phyloP scores from a whole-genome alignment of 2,113 vertebrate species.

The Sarotherodon lohbergeri region DNA sequence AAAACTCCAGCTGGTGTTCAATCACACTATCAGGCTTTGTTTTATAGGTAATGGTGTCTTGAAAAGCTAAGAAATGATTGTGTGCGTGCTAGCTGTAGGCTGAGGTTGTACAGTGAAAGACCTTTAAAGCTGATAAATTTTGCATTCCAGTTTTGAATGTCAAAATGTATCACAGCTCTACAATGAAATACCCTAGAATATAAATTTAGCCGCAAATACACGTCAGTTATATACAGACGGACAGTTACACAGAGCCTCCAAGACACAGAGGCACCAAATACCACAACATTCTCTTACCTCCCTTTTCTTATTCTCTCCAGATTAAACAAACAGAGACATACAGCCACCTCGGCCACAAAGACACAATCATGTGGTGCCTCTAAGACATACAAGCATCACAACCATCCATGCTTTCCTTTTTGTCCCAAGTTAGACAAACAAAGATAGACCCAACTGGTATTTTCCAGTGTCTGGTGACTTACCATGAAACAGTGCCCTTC shows the following conservation, averaged over 20 bases:
- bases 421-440: conserved; percentile 32
- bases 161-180: background rate
- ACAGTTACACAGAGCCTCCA: conserved; percentile 15
- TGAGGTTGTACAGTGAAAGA: background rate
- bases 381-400: conserved; percentile 14
- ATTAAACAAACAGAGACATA: conserved; percentile 54
- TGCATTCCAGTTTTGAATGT: background rate
- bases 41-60: background rate
- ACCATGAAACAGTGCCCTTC: conserved; percentile 10
- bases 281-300: conserved; percentile 12
- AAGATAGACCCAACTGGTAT: conserved; percentile 29
- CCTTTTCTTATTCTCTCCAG: conserved; percentile 15
- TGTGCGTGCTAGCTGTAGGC: background rate
- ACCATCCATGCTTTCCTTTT: conserved; percentile 26
- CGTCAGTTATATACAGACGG: background rate
- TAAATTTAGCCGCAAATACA: conserved; percentile 8
- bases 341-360: conserved; percentile 16
- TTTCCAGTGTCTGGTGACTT: conserved; percentile 43
- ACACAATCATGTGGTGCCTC: conserved; percentile 47
- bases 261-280: conserved; percentile 35
- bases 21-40: background rate
- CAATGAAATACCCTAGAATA: background rate
- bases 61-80: background rate
- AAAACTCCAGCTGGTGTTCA: background rate
- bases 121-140: background rate